Evolutionary conservation across 2,888 invertebrate species (phyloP), one percentile per base, ranked within the genome.

Genomic region (Clitarchus hookeri): DNA sequence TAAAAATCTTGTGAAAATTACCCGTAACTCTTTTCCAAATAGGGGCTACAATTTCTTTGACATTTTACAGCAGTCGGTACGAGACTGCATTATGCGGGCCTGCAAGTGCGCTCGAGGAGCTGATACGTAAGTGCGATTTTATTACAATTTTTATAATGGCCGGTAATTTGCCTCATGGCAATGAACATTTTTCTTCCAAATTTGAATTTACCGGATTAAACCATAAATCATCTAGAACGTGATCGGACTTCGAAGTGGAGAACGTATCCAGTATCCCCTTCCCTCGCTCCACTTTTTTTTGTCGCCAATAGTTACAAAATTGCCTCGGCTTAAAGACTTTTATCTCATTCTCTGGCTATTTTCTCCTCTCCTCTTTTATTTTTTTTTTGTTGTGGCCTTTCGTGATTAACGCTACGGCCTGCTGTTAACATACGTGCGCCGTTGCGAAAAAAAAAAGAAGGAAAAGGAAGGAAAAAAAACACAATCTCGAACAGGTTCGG

Each of bases 71-170:
- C 65, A 2, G 65, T 65, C 8, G 1, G 1, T 19, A n/a, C 23
- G 16, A 1, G 13, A 23, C 65, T 23, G 65, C 16, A 8, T n/a
- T 65, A 8, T 8, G 65, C 8, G n/a, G 2, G 0, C 65, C 16
- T n/a, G 1, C 65, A 36, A n/a, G 65, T n/a, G 65, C 19, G 65
- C 65, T 23, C 8, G 16, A 23, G n/a, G n/a, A 65, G 8, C 65
- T 65, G 65, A 23, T 65, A n/a, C 0, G 65, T 65, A 16, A n/a
- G 65, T n/a, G 65, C 19, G 65, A 65, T 11, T 53, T 53, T 12
- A 53, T 65, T 65, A 65, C 65, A 65, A 65, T 65, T 65, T 65
- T 65, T 65, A 65, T 65, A 65, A 65, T 65, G 65, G 65, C 11
- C 65, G 8, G 65, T 65, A 65, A 65, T 65, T 23, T 65, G 65